Evolutionary conservation across 2,797 vertebrate species (phyloP), one percentile per base, ranked within the genome.

Genomic region (Champsocephalus esox): DNA sequence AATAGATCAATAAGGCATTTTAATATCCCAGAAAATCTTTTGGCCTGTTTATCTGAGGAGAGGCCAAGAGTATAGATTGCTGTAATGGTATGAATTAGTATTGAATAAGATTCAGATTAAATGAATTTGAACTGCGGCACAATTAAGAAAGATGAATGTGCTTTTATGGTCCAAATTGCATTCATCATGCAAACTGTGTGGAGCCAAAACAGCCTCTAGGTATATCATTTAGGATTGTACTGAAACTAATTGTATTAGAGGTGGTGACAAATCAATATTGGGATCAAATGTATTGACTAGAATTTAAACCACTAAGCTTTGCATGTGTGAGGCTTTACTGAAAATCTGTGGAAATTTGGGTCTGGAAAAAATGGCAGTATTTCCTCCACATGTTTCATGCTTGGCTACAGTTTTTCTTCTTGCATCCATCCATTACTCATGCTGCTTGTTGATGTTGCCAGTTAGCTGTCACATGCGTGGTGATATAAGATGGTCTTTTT

Each of bases 1-100:
- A 41, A 67, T 49, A 43, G 76, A 87, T 90, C 86, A 76, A 85
- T 88, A 73, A 80, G 59, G 64, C 45, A 8, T 76, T 77, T 77
- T 81, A 70, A 83, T 83, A 70, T 74, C 67, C 66, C 12, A 78
- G 62, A 75, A 73, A 72, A 74, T 55, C 62, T 56, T 59, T 45
- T 65, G 70, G 45, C 73, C 19, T 71, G 69, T 70, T 75, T 79
- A 69, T 74, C 73, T 61, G 63, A 44, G 56, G 50, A 9, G 34
- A 83, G 19, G 19, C 34, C 60, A 55, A 45, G n/a, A 32, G 21
- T 69, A 73, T 74, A 54, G 75, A 83, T 79, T 67, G 16, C 28
- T 48, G 12, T 71, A 78, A 73, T 75, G 43, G 62, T 75, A 66
- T 34, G 45, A 80, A 66, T 85, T 74, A 65, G 56, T 55, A 76